A percentile compares a stretch with the other conserved stretches of the same genome.
These are phyloP conservation scores for Zygothrica quintamaculata DNA, from an alignment of 2,888 invertebrate genomes.

Conservation along the genomic window DNA sequence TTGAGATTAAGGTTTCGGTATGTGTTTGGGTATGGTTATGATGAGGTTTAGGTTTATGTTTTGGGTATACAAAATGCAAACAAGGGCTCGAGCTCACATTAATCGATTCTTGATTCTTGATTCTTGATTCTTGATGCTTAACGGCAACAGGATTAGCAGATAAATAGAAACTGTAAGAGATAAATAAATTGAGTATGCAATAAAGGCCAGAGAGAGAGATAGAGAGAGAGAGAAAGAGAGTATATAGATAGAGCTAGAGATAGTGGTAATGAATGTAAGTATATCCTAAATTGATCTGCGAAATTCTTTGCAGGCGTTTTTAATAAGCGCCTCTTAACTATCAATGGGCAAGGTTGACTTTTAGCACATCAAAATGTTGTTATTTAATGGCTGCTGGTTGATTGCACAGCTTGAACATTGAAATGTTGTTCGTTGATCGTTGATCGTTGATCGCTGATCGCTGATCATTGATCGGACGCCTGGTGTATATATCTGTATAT, in stretches of 20 bases:
- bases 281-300: constrained; percentile 16
- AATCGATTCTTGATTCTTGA: constrained; percentile 32
- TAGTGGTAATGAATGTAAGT: not conserved
- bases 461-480: not conserved
- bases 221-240: not conserved
- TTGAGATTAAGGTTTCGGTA: not conserved
- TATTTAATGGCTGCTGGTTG: constrained; percentile 44
- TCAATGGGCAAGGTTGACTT: constrained; percentile 45
- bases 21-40: not conserved
- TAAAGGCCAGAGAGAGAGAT: not conserved
- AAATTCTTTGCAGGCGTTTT: constrained; percentile 22
- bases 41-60: no score
- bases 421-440: constrained; percentile 26
- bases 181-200: not conserved
- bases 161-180: constrained; percentile 11
- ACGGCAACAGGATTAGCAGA: constrained; percentile 38
- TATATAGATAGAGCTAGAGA: not conserved
- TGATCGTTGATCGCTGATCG: constrained; percentile 14
- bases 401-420: constrained; percentile 36
- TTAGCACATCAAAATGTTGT: constrained; percentile 29
- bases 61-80: not conserved
- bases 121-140: no score
- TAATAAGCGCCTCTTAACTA: constrained; percentile 22
- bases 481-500: no score
- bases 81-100: constrained; percentile 35